phyloP scores from a whole-genome alignment of 2,113 vertebrate genomes.

The Uropsilus gracilis region DNA sequence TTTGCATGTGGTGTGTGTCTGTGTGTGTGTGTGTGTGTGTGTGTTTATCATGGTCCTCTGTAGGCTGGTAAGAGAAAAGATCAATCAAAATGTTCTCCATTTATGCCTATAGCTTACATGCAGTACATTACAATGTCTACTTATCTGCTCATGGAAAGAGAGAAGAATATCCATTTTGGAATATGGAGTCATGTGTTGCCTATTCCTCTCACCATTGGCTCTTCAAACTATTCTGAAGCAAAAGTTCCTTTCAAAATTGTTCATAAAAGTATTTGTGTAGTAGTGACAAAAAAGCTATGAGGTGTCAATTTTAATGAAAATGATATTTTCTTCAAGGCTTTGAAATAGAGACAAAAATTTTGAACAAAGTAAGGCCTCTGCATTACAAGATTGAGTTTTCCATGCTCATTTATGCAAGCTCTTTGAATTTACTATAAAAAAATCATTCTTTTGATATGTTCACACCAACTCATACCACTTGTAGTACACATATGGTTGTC shows the following conservation, averaged over 20 bases:
- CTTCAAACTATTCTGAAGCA: conserved; percentile 6
- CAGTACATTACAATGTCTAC: not conserved
- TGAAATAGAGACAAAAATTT: not conserved
- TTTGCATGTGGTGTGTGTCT: too few species aligned
- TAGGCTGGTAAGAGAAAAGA: not conserved
- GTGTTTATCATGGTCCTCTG: not conserved
- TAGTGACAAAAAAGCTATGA: not conserved
- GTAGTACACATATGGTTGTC: too few species aligned
- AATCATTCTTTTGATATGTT: too few species aligned
- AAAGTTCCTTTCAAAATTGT: not conserved
- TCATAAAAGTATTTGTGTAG: conserved; percentile 19
- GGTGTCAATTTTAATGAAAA: not conserved
- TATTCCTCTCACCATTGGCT: not conserved
- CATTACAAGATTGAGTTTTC: not conserved
- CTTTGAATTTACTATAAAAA: too few species aligned
- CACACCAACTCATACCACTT: too few species aligned
- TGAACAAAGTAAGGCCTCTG: not conserved
- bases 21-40: too few species aligned
- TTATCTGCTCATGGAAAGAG: not conserved
- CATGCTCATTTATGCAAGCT: not conserved
- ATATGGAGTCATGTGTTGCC: not conserved
- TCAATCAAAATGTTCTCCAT: not conserved
- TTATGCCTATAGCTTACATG: not conserved
- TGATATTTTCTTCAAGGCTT: not conserved
- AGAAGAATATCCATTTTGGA: not conserved